phyloP scores from a whole-genome alignment of 1,140 invertebrate species.

The Trichonephila clavipes region DNA sequence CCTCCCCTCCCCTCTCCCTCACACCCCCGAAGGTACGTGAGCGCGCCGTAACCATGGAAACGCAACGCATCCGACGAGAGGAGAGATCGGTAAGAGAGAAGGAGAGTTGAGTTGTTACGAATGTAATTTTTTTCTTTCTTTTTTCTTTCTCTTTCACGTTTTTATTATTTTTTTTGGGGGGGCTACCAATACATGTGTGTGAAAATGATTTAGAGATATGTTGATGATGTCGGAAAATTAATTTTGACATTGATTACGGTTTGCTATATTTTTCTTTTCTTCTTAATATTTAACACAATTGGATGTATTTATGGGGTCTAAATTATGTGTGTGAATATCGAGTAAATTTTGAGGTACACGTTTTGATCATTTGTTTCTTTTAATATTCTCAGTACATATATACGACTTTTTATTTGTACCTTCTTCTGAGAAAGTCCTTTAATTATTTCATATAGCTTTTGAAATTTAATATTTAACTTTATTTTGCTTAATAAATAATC shows the following conservation, averaged over 20 bases:
- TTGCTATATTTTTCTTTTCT: not conserved
- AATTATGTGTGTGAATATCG: no score
- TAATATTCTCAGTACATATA: no score
- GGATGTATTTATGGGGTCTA: not conserved
- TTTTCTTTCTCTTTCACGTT: no score
- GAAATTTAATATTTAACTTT: no score
- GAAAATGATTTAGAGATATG: slow-evolving; percentile 7
- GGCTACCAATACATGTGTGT: not conserved
- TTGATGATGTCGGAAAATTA: not conserved
- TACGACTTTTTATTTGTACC: no score
- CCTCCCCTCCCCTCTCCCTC: not conserved
- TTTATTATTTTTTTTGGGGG: not conserved
- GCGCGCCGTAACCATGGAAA: slow-evolving; percentile 68
- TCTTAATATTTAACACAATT: not conserved
- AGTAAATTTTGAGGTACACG: no score
- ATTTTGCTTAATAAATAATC: no score
- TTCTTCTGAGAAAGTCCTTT: no score
- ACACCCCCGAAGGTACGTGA: not conserved
- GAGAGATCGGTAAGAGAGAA: not conserved
- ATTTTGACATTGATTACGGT: not conserved
- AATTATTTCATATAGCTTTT: no score
- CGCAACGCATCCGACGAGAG: slow-evolving; percentile 42
- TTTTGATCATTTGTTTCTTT: no score
- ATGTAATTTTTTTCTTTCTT: not conserved
- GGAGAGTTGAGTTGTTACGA: slow-evolving; percentile 52